A percentile compares a stretch with the other conserved stretches of the same genome.
These are phyloP conservation scores for Lepidurus apus DNA, from an alignment of 1,140 invertebrate genomes.

Conservation along the genomic window DNA sequence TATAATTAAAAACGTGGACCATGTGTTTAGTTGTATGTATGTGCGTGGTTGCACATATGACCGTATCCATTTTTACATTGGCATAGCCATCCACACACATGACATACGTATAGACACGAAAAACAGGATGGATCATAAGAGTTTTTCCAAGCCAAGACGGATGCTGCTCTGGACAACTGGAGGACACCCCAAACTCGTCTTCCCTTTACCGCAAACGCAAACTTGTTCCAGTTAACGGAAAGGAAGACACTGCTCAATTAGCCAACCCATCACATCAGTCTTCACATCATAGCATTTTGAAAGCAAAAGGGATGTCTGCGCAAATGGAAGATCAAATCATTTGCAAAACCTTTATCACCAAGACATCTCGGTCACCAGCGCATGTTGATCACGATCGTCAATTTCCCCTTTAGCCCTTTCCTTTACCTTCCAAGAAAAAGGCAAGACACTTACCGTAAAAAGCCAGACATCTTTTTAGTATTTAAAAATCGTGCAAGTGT, in stretches of 20 bases:
- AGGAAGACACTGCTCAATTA: slow-evolving; percentile 9
- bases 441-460: too few relatives aligned
- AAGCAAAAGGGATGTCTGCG: neutral
- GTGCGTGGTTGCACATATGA: slow-evolving; percentile 18
- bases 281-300: neutral
- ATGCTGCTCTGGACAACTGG: slow-evolving; percentile 10
- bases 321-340: neutral
- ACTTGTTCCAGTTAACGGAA: neutral
- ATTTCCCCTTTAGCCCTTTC: too few relatives aligned
- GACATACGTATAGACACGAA: neutral
- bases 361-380: too few relatives aligned
- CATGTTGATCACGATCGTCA: too few relatives aligned
- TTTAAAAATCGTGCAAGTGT: too few relatives aligned
- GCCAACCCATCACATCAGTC: slow-evolving; percentile 11
- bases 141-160: neutral
- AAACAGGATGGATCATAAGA: neutral
- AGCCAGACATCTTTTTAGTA: too few relatives aligned
- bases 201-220: neutral
- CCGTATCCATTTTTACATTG: neutral
- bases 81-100: slow-evolving; percentile 2
- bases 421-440: too few relatives aligned
- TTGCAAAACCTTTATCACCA: neutral
- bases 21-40: neutral
- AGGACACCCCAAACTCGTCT: neutral
- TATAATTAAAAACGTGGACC: neutral